Base-by-base conservation (phyloP, 2,888 invertebrate genomes). In the Limnephilus lunatus region DNA sequence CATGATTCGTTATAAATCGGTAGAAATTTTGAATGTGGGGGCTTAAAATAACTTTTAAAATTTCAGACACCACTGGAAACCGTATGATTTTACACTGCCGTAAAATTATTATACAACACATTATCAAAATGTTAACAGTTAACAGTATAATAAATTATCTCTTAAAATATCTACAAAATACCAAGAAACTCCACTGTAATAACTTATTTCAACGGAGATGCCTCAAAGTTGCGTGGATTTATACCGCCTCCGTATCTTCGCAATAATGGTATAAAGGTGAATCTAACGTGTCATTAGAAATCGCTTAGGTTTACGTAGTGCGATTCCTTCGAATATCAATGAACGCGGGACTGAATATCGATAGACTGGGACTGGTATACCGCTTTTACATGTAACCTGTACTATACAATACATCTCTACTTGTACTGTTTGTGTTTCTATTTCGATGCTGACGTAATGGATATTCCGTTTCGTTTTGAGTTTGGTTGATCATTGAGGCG, bases 211-310 rank as follows among this genome's bases (percentile, higher is more conserved):
- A 82, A 82, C 53, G 53, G 53, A 68, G 53, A 68, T 19, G 53
- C 53, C 53, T 68, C 25, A 68, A 68, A 68, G 53, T 68, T 68
- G 53, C 53, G 88, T 86, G 87, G 91, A 89, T 89, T 91, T 89
- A 91, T 85, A 30, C 89, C 39, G 68, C 39, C 85, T 85, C 89
- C 87, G 12, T 85, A 68, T 85, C 53, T 68, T 44, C 44, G 89
- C 82, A 82, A 35, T 90, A 90, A 92, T 91, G 93, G 91, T 83
- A 90, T 90, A 92, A 92, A 93, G 91, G 93, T 92, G 92, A 93
- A 92, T 92, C 53, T 92, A 89, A 92, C 93, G 93, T 91, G 80
- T 93, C 93, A 93, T 93, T 93, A 93, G 93, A 92, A 92, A 92
- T 92, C 93, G 92, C 92, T 93, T 92, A 93, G 92, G 91, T 89